Evolutionary conservation across 2,113 vertebrate genomes (phyloP), one percentile per base, ranked within the genome.

Genomic region (Thalassarche chlororhynchos): DNA sequence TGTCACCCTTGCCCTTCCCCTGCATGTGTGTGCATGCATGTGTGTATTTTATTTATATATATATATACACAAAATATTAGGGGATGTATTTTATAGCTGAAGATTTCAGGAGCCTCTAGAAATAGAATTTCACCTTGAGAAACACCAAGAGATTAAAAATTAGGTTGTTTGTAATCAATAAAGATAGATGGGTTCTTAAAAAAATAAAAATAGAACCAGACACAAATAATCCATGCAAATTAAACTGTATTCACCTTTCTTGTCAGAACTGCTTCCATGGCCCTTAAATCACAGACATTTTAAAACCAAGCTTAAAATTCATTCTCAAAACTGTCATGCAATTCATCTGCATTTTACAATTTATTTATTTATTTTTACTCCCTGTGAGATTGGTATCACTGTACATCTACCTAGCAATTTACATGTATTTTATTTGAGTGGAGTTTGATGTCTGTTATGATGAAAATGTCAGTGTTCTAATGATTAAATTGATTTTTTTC

Each of bases 381-480:
- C 65, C 78, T 6, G 9, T 70, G 85, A 89, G 84, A 61, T 46
- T 46, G 52, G 47, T 90, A 74, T 90, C 87, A 55, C 64, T 84
- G 77, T 84, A 79, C 42, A 47, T 85, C 88, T 94, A 90, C 81
- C 75, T 85, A 70, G 75, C 66, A 97, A 97, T 97, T 96, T 94
- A 68, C 79, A 47, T 91, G 81, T 83, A 70, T 97, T 97, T 97
- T 92, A 90, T 96, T 74, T 89, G 90, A 94, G 74, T 72, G 57
- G 79, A 88, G 70, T 92, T 88, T 96, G 95, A 94, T 84, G 40
- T 92, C 80, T 97, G 83, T 96, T 95, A 93, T 95, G 92, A 96
- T 95, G 94, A 89, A 97, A 97, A 84, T 93, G 91, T 90, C 97
- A 94, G n/a, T 97, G 93, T 93, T 94, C 78, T 96, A 96, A 96